Conservation (phyloP, 2,113 vertebrate species). For the Petrocephalus microphthalmus region DNA sequence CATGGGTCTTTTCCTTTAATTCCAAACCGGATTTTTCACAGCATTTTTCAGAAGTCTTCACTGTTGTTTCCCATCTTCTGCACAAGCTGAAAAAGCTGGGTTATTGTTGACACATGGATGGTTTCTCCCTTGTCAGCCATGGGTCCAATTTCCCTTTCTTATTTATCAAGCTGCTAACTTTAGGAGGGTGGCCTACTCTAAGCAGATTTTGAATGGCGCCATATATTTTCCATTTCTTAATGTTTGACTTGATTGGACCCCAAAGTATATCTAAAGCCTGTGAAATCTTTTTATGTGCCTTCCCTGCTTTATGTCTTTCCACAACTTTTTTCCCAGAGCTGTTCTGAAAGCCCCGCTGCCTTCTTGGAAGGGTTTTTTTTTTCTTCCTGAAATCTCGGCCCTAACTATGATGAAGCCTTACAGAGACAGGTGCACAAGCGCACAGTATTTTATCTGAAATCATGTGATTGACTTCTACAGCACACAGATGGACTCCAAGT, state of each 20-base stretch:
- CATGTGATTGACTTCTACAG: not conserved
- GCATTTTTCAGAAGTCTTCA: not conserved
- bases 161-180: conserved; percentile 3
- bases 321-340: not conserved
- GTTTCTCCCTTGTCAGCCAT: not conserved
- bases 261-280: not conserved
- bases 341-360: not conserved
- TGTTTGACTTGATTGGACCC: not conserved
- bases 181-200: not conserved
- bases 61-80: not conserved
- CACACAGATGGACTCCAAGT: not conserved
- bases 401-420: not conserved
- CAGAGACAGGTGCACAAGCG: not conserved
- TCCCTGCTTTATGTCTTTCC: not conserved
- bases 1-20: not conserved
- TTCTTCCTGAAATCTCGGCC: not conserved
- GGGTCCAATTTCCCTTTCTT: not conserved
- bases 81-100: not conserved
- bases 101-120: not conserved
- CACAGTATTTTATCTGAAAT: not conserved
- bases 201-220: not conserved
- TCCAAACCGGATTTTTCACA: not conserved
- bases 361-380: not conserved
- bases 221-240: not conserved
- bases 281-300: not conserved